Evolutionary conservation across 2,888 invertebrate species (phyloP).

Genomic region (Eupithecia insigniata): DNA sequence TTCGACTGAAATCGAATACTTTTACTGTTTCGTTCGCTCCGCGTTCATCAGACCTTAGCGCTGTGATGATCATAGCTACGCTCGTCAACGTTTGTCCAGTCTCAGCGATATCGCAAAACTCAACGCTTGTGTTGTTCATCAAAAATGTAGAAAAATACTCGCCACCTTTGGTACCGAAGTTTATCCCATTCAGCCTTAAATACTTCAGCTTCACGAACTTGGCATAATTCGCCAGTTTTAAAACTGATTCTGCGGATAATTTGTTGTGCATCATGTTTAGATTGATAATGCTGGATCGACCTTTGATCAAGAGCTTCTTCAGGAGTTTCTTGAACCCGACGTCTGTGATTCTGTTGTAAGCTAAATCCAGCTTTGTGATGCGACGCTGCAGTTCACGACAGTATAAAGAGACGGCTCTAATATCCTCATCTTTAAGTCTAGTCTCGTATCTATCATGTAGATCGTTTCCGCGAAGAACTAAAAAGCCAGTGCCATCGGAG

Average conservation of each 20-base stretch:
- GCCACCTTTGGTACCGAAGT: constrained; percentile 82
- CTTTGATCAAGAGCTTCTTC: constrained; percentile 71
- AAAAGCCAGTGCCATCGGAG: constrained; percentile 79
- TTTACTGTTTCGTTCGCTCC: constrained; percentile 63
- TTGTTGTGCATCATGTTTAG: constrained; percentile 85
- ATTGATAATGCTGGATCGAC: constrained; percentile 76
- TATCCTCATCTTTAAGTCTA: constrained; percentile 77
- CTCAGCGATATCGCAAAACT: constrained; percentile 83
- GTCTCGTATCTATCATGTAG: constrained; percentile 71
- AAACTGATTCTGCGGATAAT: constrained; percentile 73
- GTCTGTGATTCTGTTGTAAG: constrained; percentile 84
- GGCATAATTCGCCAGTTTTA: constrained; percentile 64
- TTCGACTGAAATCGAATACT: constrained; percentile 72
- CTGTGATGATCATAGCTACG: constrained; percentile 80
- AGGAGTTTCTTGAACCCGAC: constrained; percentile 73
- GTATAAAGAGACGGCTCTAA: constrained; percentile 78
- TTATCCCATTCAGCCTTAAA: constrained; percentile 84
- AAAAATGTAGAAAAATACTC: constrained; percentile 80
- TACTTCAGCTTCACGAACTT: constrained; percentile 74
- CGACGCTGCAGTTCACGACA: constrained; percentile 68
- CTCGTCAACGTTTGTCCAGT: constrained; percentile 83
- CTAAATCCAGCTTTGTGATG: constrained; percentile 80
- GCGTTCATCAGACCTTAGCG: constrained; percentile 72
- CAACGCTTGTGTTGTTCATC: constrained; percentile 70
- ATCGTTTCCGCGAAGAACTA: constrained; percentile 82